A percentile compares a stretch with the other conserved stretches of the same genome.
Evolutionary conservation across 2,797 vertebrate genomes (phyloP).

Genomic region (Anolis apletophallus): DNA sequence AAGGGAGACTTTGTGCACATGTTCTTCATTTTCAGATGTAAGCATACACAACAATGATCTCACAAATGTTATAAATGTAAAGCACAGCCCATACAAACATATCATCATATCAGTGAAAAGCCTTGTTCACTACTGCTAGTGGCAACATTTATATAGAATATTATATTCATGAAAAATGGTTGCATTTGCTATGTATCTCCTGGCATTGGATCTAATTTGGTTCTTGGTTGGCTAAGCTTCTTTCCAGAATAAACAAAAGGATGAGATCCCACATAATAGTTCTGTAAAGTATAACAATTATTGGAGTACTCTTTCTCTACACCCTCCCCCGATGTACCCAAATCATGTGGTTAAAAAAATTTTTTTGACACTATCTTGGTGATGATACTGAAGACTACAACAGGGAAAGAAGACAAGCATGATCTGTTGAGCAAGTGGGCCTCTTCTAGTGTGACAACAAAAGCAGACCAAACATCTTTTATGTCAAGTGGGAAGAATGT

Average conservation of each 20-base stretch:
- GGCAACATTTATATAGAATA: neutral
- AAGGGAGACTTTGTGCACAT: neutral
- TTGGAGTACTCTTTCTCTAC: too few species aligned
- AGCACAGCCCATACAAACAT: neutral
- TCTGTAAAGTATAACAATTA: neutral
- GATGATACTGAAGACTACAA: too few species aligned
- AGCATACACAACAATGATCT: neutral
- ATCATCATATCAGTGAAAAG: constrained; percentile 16
- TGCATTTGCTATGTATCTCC: neutral
- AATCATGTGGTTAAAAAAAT: neutral
- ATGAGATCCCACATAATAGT: neutral
- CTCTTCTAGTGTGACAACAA: too few species aligned
- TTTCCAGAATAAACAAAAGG: neutral
- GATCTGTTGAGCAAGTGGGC: too few species aligned
- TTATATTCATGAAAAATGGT: neutral
- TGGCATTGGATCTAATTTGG: neutral
- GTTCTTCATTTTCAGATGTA: neutral
- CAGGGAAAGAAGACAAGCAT: too few species aligned
- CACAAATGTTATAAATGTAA: constrained; percentile 33
- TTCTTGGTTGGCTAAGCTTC: neutral
- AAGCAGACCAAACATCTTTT: neutral
- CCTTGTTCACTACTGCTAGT: constrained; percentile 3
- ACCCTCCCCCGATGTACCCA: too few species aligned
- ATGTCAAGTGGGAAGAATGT: neutral
- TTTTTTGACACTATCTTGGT: neutral